phyloP scores from a whole-genome alignment of 2,888 invertebrate species.

The Metacarcinus magister region DNA sequence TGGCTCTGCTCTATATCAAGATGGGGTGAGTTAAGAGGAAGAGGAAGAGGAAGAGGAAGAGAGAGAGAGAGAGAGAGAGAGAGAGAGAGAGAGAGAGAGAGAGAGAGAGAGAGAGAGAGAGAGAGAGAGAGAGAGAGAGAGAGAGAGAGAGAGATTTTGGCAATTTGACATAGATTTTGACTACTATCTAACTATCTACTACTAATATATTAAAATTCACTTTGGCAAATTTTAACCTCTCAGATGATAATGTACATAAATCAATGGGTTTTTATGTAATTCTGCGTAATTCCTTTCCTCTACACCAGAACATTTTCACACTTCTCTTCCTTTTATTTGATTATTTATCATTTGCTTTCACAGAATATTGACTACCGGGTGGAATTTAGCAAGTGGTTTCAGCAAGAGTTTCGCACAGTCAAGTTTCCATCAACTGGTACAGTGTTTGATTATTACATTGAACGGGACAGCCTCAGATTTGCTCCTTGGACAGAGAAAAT shows the following conservation, averaged over 20 bases:
- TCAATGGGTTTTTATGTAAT: too few relatives aligned
- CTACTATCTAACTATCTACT: too few relatives aligned
- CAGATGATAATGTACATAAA: background rate
- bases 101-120: too few relatives aligned
- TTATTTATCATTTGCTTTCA: background rate
- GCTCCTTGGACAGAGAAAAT: conserved; percentile 95
- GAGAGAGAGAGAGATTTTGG: background rate
- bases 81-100: background rate
- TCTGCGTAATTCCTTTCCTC: background rate
- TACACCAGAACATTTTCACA: background rate
- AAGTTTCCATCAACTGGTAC: conserved; percentile 96
- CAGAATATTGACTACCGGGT: conserved; percentile 95
- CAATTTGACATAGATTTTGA: background rate
- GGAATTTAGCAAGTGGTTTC: conserved; percentile 99
- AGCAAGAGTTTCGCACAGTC: conserved; percentile 96
- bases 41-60: too few relatives aligned
- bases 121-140: background rate
- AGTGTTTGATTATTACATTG: conserved; percentile 97
- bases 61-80: conserved; percentile 14
- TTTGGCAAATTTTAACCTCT: background rate
- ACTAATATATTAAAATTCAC: too few relatives aligned
- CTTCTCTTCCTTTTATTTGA: background rate
- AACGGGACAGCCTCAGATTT: conserved; percentile 94
- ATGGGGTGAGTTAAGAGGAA: conserved; percentile 88
- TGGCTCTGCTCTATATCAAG: conserved; percentile 98